Conservation (phyloP, 2,797 vertebrate species). For the Poecile montanus region DNA sequence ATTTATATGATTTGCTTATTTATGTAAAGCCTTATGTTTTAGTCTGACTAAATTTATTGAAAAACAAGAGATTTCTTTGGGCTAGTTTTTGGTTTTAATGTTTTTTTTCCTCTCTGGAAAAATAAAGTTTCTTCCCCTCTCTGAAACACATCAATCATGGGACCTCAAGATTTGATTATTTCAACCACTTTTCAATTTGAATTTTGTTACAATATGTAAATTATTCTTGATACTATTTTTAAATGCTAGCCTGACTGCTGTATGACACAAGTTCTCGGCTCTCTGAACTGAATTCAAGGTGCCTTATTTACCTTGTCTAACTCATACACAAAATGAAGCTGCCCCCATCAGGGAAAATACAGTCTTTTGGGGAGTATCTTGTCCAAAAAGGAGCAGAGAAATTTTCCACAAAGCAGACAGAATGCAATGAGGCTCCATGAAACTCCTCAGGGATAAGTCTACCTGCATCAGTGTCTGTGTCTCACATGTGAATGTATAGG, state of each 20-base stretch:
- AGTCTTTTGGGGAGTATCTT: neutral
- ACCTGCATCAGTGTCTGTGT: neutral
- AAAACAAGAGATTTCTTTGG: neutral
- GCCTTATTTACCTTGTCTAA: neutral
- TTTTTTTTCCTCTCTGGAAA: neutral
- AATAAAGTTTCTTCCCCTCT: neutral
- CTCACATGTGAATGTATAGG: neutral
- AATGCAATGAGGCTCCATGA: neutral
- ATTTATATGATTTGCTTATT: neutral
- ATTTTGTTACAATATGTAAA: neutral
- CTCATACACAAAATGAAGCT: neutral
- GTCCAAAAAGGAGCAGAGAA: neutral
- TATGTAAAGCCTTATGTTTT: neutral
- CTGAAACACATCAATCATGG: neutral
- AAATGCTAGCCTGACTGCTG: neutral
- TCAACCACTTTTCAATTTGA: neutral
- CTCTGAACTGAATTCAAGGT: neutral
- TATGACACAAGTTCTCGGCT: neutral
- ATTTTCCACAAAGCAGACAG: neutral
- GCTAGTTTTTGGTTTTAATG: accelerated
- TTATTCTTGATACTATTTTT: neutral
- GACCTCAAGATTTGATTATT: neutral
- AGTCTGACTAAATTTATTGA: neutral
- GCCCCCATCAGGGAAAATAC: neutral
- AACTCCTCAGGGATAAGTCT: neutral